These are phyloP conservation scores for Parus major DNA, from an alignment of 2,113 vertebrate genomes.

Conservation along the genomic window DNA sequence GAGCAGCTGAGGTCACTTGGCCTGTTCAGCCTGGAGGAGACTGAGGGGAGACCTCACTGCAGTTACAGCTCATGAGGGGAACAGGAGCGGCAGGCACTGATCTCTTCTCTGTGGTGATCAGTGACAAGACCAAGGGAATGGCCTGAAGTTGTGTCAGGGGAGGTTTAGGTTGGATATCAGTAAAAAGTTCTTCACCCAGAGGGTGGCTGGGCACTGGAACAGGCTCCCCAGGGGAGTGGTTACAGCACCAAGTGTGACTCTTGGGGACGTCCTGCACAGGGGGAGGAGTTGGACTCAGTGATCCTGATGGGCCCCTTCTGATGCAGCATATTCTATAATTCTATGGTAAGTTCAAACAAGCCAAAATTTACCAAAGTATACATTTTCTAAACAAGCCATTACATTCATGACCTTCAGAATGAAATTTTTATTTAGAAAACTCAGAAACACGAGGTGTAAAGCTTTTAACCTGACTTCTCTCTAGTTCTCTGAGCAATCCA, in stretches of 20 bases:
- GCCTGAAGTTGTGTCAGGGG: background rate
- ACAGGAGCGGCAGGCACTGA: background rate
- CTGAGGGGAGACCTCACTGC: fast-evolving
- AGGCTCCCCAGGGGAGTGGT: fast-evolving
- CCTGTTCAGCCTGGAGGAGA: background rate
- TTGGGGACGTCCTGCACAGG: background rate
- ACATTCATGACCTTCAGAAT: background rate
- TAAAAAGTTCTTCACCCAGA: background rate
- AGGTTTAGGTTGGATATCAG: background rate
- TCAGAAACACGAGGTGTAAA: background rate
- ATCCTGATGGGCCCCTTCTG: background rate
- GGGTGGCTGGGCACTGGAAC: fast-evolving
- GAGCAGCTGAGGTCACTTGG: background rate
- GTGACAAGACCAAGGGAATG: fast-evolving
- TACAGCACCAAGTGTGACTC: background rate
- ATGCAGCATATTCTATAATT: background rate
- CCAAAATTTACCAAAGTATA: background rate
- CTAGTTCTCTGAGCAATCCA: background rate
- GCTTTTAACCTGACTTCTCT: background rate
- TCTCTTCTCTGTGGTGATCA: background rate
- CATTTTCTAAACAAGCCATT: background rate
- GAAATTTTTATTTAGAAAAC: background rate
- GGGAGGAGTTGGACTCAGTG: fast-evolving
- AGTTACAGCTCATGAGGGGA: fast-evolving
- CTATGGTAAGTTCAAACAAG: background rate